phyloP scores from a whole-genome alignment of 2,113 vertebrate genomes.

The Podarcis cretensis region DNA sequence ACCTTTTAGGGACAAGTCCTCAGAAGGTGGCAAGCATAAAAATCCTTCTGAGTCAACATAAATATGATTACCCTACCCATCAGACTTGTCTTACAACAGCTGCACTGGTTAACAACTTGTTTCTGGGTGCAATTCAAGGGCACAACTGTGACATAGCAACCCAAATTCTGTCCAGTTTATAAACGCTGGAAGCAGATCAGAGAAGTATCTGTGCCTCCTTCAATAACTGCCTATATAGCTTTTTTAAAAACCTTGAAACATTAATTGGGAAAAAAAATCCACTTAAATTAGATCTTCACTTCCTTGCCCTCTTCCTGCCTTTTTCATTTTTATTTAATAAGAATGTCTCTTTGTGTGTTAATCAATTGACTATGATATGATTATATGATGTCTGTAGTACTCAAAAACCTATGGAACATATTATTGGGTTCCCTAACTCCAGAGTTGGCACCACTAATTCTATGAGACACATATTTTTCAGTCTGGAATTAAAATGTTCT shows the following conservation, averaged over 20 bases:
- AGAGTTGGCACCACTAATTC: slow-evolving; percentile 11
- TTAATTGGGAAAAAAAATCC: background rate
- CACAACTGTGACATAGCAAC: background rate
- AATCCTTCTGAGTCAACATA: no score
- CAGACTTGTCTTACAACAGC: background rate
- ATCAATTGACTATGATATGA: slow-evolving; percentile 24
- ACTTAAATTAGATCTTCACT: slow-evolving; percentile 13
- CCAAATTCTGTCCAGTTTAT: background rate
- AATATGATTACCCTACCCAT: background rate
- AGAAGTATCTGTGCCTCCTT: background rate
- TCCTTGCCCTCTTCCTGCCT: background rate
- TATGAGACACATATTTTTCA: slow-evolving; percentile 6
- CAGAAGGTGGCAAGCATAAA: no score
- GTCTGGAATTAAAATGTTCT: slow-evolving; percentile 5
- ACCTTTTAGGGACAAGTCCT: no score
- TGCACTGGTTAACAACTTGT: no score
- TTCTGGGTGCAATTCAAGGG: no score
- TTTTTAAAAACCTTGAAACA: background rate
- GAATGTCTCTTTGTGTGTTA: slow-evolving; percentile 9
- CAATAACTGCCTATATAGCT: background rate
- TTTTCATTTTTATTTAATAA: slow-evolving; percentile 29
- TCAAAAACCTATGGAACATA: slow-evolving; percentile 23
- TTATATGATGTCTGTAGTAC: slow-evolving; percentile 18
- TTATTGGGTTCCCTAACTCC: background rate
- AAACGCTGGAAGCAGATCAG: background rate